Percentiles rank a stretch among this genome's conserved stretches.
These are phyloP conservation scores for Onychomys torridus DNA, from an alignment of 2,797 vertebrate genomes.

Conservation along the genomic window DNA sequence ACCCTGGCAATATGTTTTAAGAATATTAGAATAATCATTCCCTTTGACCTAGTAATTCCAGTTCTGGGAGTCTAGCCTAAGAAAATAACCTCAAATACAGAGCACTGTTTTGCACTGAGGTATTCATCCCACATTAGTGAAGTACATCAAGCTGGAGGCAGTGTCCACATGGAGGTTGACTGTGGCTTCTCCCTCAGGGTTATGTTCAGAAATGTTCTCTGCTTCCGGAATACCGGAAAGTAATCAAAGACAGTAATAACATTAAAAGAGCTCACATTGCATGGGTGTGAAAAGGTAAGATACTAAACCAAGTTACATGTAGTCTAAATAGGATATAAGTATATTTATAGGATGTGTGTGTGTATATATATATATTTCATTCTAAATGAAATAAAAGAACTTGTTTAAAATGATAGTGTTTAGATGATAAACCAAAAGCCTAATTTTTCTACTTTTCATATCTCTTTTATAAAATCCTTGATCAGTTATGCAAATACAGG, in stretches of 20 bases:
- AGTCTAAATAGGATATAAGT: background rate
- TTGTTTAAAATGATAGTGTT: background rate
- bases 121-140: background rate
- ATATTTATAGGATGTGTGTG: background rate
- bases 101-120: constrained; percentile 12
- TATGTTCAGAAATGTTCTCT: background rate
- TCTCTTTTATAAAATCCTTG: constrained; percentile 33
- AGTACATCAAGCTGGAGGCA: constrained; percentile 11
- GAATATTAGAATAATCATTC: constrained; percentile 21
- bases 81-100: constrained; percentile 57
- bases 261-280: background rate
- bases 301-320: background rate
- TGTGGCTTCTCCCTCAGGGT: background rate
- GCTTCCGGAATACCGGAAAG: background rate
- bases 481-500: background rate
- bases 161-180: background rate
- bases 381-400: constrained; percentile 5
- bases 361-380: background rate
- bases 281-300: background rate
- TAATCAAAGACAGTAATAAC: background rate
- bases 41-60: constrained; percentile 52
- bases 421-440: background rate
- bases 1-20: constrained; percentile 41
- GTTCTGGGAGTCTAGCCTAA: constrained; percentile 59
- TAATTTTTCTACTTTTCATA: background rate